Evolutionary conservation across 2,888 invertebrate genomes (phyloP), one percentile per base, ranked within the genome.

Genomic region (Sympetrum striolatum): DNA sequence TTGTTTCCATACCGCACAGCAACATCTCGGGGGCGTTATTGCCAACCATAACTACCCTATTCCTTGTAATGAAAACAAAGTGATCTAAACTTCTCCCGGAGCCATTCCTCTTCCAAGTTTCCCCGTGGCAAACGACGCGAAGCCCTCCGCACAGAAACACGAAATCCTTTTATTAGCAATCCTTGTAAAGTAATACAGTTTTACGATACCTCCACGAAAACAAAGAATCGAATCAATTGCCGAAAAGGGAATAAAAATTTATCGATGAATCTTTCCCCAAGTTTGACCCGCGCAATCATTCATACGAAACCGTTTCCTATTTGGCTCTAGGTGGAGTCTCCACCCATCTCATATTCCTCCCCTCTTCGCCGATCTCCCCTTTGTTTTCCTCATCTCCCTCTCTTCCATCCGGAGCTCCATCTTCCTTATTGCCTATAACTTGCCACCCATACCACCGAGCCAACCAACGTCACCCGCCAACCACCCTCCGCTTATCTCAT

Each of bases 381-480:
- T 60, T 86, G 60, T 86, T 86, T 60, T 86, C 37, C 22, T 31
- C 86, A 58, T 37, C 35, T 1, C 60, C 82, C 44, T 44, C 48
- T 31, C 37, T 31, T n/a, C 81, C 31, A 25, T 53, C 35, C 81
- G n/a, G 18, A 37, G 86, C 86, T 86, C 86, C 60, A 60, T 86
- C 86, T 86, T 86, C 86, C 86, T 86, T 86, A 86, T 86, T 86
- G 86, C 86, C 86, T 86, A 86, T 86, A 86, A 86, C 86, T 86
- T n/a, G 60, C 86, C 86, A 35, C 86, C 86, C 86, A 31, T 31
- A 60, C 60, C 64, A 15, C 44, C 81, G n/a, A 44, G 48, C 81
- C 81, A 81, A 48, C 81, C 58, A 82, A 82, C 82, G 82, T 86
- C 86, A 86, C 86, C 86, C 86, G 31, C 86, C 39, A 86, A 86